Evolutionary conservation across 2,113 vertebrate species (phyloP), one percentile per base, ranked within the genome.

Genomic region (Lampris incognitus): DNA sequence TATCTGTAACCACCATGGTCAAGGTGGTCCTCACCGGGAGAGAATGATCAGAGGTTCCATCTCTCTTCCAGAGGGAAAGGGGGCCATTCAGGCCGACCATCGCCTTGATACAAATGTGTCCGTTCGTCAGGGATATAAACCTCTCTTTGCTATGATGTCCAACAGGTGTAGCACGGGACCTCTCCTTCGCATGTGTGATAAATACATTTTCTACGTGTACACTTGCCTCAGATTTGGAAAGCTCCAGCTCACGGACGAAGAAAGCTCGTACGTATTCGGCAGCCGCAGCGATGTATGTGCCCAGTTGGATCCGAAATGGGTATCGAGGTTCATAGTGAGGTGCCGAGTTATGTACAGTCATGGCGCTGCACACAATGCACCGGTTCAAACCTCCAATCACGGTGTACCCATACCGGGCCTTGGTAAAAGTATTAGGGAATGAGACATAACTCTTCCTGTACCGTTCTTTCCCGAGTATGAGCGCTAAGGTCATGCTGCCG

Each of bases 41-140:
- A 24, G 24, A 24, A 24, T 24, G 24, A 24, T 24, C 24, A 61
- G 59, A 61, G 7, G 59, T 41, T 36, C 8, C 8, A 13, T 39
- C 59, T 13, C 59, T 61, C 39, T 61, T 61, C 59, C 59, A 61
- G 59, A 61, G 59, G 5, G 59, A 61, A 61, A 61, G 39, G 39
- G 39, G 8, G 37, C 1, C 39, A 5, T 10, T 10, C 37, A 10
- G 37, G 59, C 10, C 40, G 59, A 5, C 59, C 59, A 61, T 61
- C 9, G 59, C 39, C 37, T 42, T 41, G 10, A 61, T 41, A 61
- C 37, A 41, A 61, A 9, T 1, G 37, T 61, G 24, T 37, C 10
- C 37, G 1, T 39, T 61, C 36, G 55, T 57, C 55, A 57, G 38
- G 59, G 4, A 61, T 13, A 41, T 8, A 13, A 61, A 3, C 4